Conservation (phyloP, 1,140 invertebrate genomes). For the Mamestra configurata region DNA sequence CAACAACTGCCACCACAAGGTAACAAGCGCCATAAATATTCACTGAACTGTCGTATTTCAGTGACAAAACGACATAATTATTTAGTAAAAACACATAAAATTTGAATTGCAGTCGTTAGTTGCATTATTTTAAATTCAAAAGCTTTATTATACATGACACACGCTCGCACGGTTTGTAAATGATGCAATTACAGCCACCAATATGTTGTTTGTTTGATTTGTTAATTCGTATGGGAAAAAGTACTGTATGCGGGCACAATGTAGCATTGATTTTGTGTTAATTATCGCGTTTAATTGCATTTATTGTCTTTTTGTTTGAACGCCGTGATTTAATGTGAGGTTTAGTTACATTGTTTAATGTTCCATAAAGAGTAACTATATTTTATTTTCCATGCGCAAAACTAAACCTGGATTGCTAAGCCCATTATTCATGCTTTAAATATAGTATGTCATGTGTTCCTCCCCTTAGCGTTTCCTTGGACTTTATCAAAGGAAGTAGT, state of each 20-base stretch:
- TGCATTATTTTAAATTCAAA: slow-evolving; percentile 41
- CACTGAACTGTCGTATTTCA: slow-evolving; percentile 32
- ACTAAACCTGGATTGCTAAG: not conserved
- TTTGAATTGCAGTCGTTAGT: slow-evolving; percentile 38
- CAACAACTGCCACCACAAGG: slow-evolving; percentile 6
- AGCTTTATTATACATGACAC: slow-evolving; percentile 21
- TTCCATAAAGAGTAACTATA: not conserved
- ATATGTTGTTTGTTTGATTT: slow-evolving; percentile 44
- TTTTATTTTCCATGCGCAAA: not conserved
- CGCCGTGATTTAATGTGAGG: slow-evolving; percentile 29
- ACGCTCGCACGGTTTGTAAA: slow-evolving; percentile 33
- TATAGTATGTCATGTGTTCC: slow-evolving; percentile 3
- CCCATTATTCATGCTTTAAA: slow-evolving; percentile 7
- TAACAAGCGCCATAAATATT: slow-evolving; percentile 25
- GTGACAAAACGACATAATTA: slow-evolving; percentile 28
- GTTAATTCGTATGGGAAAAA: slow-evolving; percentile 43
- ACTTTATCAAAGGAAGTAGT: slow-evolving; percentile 7
- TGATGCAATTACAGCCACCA: slow-evolving; percentile 40
- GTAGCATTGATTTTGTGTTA: slow-evolving; percentile 39
- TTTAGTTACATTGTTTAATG: slow-evolving; percentile 11
- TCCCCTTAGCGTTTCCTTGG: slow-evolving; percentile 17
- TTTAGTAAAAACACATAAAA: slow-evolving; percentile 40
- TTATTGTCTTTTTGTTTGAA: slow-evolving; percentile 27
- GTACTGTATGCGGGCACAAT: slow-evolving; percentile 34
- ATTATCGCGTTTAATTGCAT: slow-evolving; percentile 33